phyloP scores from a whole-genome alignment of 2,797 vertebrate genomes.

The Poeciliopsis gracilis region DNA sequence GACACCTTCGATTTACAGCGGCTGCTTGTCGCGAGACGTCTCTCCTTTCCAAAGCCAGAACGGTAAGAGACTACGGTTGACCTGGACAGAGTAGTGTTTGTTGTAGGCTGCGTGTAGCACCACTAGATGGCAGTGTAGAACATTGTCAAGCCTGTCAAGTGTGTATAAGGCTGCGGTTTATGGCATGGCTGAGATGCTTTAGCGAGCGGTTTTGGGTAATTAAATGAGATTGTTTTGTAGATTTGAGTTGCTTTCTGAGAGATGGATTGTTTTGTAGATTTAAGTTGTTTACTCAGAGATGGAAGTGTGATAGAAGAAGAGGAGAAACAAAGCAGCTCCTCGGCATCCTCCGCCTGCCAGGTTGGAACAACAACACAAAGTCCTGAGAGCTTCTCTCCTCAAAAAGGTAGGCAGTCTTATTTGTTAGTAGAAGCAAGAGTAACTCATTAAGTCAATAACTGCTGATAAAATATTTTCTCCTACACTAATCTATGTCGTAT shows the following conservation, averaged over 20 bases:
- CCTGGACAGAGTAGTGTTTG: not conserved
- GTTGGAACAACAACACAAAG: constrained; percentile 91
- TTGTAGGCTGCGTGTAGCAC: not conserved
- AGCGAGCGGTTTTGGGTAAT: not conserved
- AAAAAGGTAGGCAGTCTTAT: constrained; percentile 73
- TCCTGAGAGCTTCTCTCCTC: constrained; percentile 66
- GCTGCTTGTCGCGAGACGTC: constrained; percentile 68
- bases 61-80: constrained; percentile 47
- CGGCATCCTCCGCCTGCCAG: constrained; percentile 86
- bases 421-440: not conserved
- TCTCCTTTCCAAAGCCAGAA: constrained; percentile 69
- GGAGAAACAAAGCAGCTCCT: constrained; percentile 83
- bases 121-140: constrained; percentile 34
- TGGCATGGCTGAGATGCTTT: not conserved
- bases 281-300: constrained; percentile 73
- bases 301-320: constrained; percentile 79
- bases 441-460: not conserved
- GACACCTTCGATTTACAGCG: constrained; percentile 63
- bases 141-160: not conserved
- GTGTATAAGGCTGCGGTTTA: not conserved
- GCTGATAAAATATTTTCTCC: not conserved
- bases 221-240: constrained; percentile 57
- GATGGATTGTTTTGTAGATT: constrained; percentile 74
- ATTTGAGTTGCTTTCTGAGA: constrained; percentile 74
- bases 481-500: not conserved